These are phyloP conservation scores for Grantiella picta DNA, from an alignment of 2,113 vertebrate genomes.

Conservation along the genomic window DNA sequence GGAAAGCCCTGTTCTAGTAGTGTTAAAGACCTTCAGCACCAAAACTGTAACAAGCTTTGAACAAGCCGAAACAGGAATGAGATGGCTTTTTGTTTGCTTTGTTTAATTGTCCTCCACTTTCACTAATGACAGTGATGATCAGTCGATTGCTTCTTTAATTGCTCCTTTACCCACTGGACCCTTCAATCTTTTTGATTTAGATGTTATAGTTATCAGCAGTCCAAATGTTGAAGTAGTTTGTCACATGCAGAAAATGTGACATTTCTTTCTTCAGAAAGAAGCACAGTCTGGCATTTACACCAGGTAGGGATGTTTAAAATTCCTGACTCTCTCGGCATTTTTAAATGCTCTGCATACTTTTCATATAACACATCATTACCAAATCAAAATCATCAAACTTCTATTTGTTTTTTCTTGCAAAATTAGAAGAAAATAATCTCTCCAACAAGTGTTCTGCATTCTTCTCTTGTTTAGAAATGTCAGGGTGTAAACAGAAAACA, in stretches of 20 bases:
- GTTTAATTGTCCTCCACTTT: not conserved
- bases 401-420: not conserved
- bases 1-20: not conserved
- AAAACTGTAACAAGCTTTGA: not conserved
- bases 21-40: not conserved
- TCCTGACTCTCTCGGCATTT: not conserved
- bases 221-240: not conserved
- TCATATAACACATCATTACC: not conserved
- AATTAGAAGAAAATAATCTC: not conserved
- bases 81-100: not conserved
- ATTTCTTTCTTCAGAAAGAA: not conserved
- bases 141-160: not conserved
- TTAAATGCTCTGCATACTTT: not conserved
- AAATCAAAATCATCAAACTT: not conserved
- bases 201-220: not conserved
- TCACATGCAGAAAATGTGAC: not conserved
- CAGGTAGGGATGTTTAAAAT: not conserved
- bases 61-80: not conserved
- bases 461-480: conserved; percentile 61
- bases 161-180: not conserved
- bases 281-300: not conserved
- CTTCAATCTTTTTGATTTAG: not conserved
- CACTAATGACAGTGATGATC: not conserved
- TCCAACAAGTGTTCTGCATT: conserved; percentile 23
- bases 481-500: conserved; percentile 64